These are phyloP conservation scores for Megalurothrips usitatus DNA, from an alignment of 2,888 invertebrate genomes.

Conservation along the genomic window DNA sequence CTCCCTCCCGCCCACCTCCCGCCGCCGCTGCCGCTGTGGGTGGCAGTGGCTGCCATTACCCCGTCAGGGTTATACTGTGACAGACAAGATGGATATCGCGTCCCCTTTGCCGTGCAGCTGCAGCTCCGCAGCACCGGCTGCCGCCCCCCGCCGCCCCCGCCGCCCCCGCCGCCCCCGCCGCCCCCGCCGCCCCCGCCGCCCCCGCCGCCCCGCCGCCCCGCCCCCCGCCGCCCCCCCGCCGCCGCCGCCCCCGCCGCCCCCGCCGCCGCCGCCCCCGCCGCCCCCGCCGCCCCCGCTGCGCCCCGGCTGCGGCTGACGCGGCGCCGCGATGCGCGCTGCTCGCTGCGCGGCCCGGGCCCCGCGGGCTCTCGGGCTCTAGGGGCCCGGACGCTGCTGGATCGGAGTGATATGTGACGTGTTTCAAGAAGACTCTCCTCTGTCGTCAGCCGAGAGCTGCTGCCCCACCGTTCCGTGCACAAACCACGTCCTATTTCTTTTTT, in stretches of 20 bases:
- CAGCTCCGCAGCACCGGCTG: too few relatives aligned
- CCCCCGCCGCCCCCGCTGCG: too few relatives aligned
- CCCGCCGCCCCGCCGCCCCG: neutral
- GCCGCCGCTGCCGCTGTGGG: neutral
- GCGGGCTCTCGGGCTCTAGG: too few relatives aligned
- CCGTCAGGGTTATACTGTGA: slow-evolving; percentile 1
- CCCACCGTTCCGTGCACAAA: too few relatives aligned
- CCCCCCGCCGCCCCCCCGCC: neutral
- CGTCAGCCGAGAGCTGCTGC: too few relatives aligned
- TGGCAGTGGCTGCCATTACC: slow-evolving; percentile 1
- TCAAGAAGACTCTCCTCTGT: too few relatives aligned
- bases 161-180: neutral
- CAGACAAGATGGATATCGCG: slow-evolving; percentile 6
- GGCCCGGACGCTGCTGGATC: too few relatives aligned
- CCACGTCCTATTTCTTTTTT: too few relatives aligned
- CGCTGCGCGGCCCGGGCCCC: too few relatives aligned
- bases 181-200: neutral
- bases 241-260: too few relatives aligned
- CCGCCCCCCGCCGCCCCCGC: neutral
- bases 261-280: neutral
- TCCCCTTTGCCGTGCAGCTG: neutral
- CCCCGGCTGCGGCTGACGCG: neutral
- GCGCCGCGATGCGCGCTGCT: neutral
- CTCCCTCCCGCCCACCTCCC: too few relatives aligned
- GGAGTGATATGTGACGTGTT: too few relatives aligned